Conservation (phyloP, 2,113 vertebrate species). For the Melanocharis versteri region DNA sequence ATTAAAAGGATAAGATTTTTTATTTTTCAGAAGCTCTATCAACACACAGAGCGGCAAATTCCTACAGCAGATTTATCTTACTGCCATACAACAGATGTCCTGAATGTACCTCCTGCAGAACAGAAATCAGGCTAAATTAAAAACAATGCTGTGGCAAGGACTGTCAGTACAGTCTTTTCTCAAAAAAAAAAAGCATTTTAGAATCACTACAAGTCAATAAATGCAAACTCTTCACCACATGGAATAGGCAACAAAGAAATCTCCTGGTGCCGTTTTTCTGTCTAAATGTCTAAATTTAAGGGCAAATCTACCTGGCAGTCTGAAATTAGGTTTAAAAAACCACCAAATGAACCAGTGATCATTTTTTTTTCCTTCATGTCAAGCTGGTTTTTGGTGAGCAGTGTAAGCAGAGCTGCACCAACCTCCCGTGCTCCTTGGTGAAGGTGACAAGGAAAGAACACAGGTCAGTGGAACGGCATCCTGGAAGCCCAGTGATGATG, state of each 20-base stretch:
- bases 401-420: background rate
- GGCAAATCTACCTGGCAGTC: background rate
- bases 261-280: background rate
- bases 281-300: background rate
- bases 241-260: background rate
- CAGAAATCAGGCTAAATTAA: background rate
- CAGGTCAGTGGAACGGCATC: constrained; percentile 85
- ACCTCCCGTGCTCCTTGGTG: constrained; percentile 86
- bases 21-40: background rate
- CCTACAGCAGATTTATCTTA: background rate
- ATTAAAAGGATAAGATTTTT: background rate
- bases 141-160: background rate
- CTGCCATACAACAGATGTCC: background rate
- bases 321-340: background rate
- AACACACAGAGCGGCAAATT: background rate
- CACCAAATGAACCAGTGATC: background rate
- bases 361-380: background rate
- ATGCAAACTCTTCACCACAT: background rate
- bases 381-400: too few relatives aligned
- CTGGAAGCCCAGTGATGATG: constrained; percentile 87
- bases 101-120: background rate
- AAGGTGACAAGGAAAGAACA: constrained; percentile 83
- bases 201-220: background rate
- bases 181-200: background rate
- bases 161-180: background rate